These are phyloP conservation scores for Choreutis nemorana DNA, from an alignment of 2,888 invertebrate species.

Conservation along the genomic window DNA sequence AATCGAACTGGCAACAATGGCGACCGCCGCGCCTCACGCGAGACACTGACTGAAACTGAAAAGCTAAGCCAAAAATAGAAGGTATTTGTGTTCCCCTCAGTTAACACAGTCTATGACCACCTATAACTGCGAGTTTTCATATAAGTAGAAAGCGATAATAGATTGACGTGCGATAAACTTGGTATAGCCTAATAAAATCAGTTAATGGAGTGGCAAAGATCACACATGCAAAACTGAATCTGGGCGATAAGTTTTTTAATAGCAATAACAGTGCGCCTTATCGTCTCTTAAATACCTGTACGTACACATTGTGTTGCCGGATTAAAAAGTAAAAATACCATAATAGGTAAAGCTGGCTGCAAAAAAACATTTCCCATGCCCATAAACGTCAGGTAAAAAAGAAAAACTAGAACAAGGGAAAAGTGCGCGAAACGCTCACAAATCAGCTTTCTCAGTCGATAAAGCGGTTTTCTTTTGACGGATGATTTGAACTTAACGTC, in stretches of 20 bases:
- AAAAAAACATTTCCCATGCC: slow-evolving; percentile 8
- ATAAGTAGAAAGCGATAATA: slow-evolving; percentile 28
- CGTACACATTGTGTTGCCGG: background rate
- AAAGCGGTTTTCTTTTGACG: slow-evolving; percentile 8
- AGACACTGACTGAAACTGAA: slow-evolving; percentile 49
- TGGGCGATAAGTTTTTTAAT: too few species aligned
- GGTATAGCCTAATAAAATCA: too few species aligned
- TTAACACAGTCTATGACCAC: slow-evolving; percentile 21
- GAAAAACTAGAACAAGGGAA: slow-evolving; percentile 21
- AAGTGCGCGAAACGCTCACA: slow-evolving; percentile 21
- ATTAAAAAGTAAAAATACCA: background rate
- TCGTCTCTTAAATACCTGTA: too few species aligned
- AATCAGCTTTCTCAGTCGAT: slow-evolving; percentile 24
- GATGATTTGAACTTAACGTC: too few species aligned
- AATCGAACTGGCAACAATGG: slow-evolving; percentile 19
- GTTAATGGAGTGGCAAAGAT: too few species aligned
- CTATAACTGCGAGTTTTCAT: slow-evolving; percentile 22
- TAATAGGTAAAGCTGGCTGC: slow-evolving; percentile 5
- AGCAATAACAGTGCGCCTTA: too few species aligned
- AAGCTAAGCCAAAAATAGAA: slow-evolving; percentile 57
- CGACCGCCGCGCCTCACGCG: slow-evolving; percentile 43
- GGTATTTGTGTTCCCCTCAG: slow-evolving; percentile 38
- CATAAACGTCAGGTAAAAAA: slow-evolving; percentile 10
- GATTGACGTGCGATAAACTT: slow-evolving; percentile 14
- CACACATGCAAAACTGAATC: too few species aligned